Percentiles rank a stretch among this genome's conserved stretches.
These are phyloP conservation scores for Pteronotus mesoamericanus DNA, from an alignment of 2,797 vertebrate species.

Conservation along the genomic window DNA sequence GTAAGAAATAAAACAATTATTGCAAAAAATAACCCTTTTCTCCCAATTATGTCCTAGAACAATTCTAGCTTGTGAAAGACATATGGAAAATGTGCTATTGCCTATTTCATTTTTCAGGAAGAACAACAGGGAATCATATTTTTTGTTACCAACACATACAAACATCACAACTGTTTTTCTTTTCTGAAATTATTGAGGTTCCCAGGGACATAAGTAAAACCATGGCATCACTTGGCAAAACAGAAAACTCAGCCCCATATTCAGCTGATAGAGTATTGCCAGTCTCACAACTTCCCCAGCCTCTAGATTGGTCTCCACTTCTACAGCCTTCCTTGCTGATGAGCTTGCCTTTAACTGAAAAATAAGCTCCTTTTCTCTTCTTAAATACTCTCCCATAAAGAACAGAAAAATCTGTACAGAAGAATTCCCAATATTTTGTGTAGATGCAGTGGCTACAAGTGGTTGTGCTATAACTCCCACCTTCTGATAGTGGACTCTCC, in stretches of 20 bases:
- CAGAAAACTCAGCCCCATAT: no score
- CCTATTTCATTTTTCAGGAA: no score
- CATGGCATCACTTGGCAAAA: background rate
- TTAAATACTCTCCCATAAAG: background rate
- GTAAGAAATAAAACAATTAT: background rate
- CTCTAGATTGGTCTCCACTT: background rate
- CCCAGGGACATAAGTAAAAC: background rate
- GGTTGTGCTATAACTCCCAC: background rate
- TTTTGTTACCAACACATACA: background rate
- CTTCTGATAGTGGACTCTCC: fast-evolving
- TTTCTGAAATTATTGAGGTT: no score
- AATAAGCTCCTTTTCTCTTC: background rate
- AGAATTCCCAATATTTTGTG: background rate
- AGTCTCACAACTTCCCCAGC: fast-evolving
- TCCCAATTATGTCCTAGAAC: background rate
- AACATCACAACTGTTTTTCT: background rate
- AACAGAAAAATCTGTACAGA: background rate
- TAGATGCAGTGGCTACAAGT: background rate
- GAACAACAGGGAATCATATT: background rate
- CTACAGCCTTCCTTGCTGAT: background rate
- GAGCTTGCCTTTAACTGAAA: no score
- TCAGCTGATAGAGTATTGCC: fast-evolving
- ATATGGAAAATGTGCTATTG: background rate
- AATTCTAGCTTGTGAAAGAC: no score
- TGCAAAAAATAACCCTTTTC: background rate